Evolutionary conservation across 53 echinoderm and acorn worm genomes (phyloP).

Genomic region (Glandiceps talaboti): DNA sequence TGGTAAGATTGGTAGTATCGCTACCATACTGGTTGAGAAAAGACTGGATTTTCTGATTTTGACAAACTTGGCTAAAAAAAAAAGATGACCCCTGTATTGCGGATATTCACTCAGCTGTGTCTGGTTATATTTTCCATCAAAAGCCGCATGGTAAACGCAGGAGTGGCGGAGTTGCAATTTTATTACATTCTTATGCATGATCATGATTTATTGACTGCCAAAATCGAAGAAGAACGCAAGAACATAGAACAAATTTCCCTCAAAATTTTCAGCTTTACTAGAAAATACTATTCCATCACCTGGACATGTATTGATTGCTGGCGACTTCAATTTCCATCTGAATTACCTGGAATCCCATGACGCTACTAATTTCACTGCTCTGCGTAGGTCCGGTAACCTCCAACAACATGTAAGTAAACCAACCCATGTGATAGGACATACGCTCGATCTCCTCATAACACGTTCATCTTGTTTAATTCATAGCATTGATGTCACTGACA

Average conservation of each 20-base stretch:
- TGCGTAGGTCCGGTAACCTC: background rate
- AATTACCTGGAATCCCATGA: background rate
- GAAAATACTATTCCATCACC: background rate
- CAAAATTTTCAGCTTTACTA: background rate
- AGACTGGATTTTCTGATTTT: background rate
- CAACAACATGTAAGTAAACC: background rate
- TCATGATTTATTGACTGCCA: background rate
- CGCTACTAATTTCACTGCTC: background rate
- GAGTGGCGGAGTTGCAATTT: background rate
- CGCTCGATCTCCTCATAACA: background rate
- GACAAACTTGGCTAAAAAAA: background rate
- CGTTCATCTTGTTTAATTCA: too few species aligned
- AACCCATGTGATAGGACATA: background rate
- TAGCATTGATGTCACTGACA: too few species aligned
- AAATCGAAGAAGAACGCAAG: background rate
- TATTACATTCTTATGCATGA: background rate
- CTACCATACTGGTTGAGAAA: background rate
- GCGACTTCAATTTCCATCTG: background rate
- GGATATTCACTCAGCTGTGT: background rate
- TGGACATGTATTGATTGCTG: background rate
- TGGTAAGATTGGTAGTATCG: background rate
- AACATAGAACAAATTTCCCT: background rate
- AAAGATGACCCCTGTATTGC: background rate
- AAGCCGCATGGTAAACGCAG: background rate
- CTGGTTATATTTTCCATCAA: background rate